phyloP scores from a whole-genome alignment of 2,888 invertebrate genomes.

The Parnassius smintheus region DNA sequence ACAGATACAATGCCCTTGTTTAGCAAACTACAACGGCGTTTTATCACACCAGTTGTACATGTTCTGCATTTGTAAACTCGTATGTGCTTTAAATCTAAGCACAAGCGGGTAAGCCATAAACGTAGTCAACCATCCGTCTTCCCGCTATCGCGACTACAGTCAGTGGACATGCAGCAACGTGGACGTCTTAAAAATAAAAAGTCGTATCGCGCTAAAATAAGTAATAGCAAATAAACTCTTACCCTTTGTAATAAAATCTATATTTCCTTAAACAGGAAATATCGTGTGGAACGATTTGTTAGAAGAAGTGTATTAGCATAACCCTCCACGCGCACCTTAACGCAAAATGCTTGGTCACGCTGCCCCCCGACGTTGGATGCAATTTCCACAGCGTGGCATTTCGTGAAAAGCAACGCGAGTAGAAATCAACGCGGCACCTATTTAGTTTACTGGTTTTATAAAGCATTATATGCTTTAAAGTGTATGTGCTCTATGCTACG shows the following conservation, averaged over 20 bases:
- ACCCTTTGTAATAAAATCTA: slow-evolving; percentile 21
- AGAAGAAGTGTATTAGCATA: slow-evolving; percentile 67
- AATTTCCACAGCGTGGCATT: slow-evolving; percentile 70
- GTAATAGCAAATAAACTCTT: slow-evolving; percentile 28
- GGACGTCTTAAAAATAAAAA: slow-evolving; percentile 31
- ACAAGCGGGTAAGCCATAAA: slow-evolving; percentile 73
- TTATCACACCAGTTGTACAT: slow-evolving; percentile 61
- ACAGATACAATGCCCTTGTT: slow-evolving; percentile 49
- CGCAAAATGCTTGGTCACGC: slow-evolving; percentile 80
- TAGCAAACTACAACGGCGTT: slow-evolving; percentile 64
- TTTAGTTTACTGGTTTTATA: slow-evolving; percentile 17
- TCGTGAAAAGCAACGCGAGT: slow-evolving; percentile 57
- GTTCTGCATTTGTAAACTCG: slow-evolving; percentile 64
- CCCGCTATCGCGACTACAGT: slow-evolving; percentile 71
- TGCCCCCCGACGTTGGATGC: slow-evolving; percentile 72
- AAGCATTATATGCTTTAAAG: slow-evolving; percentile 12
- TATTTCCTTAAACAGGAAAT: slow-evolving; percentile 25
- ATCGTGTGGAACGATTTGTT: slow-evolving; percentile 34
- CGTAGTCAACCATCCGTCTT: slow-evolving; percentile 80
- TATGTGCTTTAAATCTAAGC: slow-evolving; percentile 67
- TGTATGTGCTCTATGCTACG: too few relatives aligned
- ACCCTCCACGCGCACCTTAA: slow-evolving; percentile 77
- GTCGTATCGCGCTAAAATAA: slow-evolving; percentile 31
- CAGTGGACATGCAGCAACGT: slow-evolving; percentile 67
- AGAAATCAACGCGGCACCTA: slow-evolving; percentile 28